Percentiles rank a stretch among this genome's conserved stretches.
These are phyloP conservation scores for Liodrosophila aerea DNA, from an alignment of 2,888 invertebrate species.

Conservation along the genomic window DNA sequence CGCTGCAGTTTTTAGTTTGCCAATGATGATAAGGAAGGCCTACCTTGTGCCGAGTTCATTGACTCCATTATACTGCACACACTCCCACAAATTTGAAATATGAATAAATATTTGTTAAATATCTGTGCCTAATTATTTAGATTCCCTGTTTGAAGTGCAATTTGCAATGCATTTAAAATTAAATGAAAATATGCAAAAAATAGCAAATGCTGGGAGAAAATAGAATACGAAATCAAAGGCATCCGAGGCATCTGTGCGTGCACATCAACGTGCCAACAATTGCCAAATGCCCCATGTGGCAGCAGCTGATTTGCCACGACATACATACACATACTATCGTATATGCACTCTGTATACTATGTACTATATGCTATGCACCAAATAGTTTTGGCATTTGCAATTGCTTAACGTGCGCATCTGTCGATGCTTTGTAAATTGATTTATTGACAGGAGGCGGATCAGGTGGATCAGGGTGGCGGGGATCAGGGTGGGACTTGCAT, in stretches of 20 bases:
- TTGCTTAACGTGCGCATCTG: constrained; percentile 60
- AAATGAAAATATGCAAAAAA: constrained; percentile 17
- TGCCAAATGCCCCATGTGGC: constrained; percentile 37
- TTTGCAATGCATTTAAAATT: constrained; percentile 1
- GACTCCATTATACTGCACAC: constrained; percentile 21
- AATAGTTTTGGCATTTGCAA: constrained; percentile 66
- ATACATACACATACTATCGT: constrained; percentile 19
- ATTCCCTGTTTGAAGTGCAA: background rate
- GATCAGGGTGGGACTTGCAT: constrained; percentile 7
- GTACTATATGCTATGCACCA: constrained; percentile 27
- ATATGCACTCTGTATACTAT: background rate
- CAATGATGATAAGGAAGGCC: constrained; percentile 16
- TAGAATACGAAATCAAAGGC: constrained; percentile 34
- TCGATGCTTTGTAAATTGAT: constrained; percentile 58
- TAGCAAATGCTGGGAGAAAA: background rate
- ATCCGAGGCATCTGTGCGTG: constrained; percentile 65
- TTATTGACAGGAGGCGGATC: constrained; percentile 33
- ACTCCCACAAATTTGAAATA: background rate
- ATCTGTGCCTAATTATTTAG: constrained; percentile 10
- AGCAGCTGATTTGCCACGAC: constrained; percentile 47
- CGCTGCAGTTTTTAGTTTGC: constrained; percentile 2
- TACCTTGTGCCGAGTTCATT: constrained; percentile 56
- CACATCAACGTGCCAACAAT: constrained; percentile 60
- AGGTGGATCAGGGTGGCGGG: background rate
- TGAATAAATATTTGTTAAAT: constrained; percentile 8